Evolutionary conservation across 2,113 vertebrate species (phyloP).

Genomic region (Thoracochromis brauschi): DNA sequence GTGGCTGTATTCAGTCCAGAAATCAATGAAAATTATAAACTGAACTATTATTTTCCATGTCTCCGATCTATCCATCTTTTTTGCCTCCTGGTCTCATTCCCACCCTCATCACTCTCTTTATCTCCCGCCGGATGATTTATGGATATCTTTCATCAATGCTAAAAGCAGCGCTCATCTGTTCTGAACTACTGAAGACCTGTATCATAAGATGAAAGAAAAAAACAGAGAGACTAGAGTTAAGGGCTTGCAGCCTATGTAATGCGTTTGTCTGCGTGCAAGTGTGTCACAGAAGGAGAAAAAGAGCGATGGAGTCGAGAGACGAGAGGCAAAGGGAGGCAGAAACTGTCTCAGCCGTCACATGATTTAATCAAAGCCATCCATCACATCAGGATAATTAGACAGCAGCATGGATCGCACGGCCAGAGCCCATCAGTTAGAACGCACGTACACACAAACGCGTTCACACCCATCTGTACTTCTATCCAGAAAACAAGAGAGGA

Average conservation of each 20-base stretch:
- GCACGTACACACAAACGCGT: background rate
- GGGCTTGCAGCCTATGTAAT: background rate
- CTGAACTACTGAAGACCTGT: conserved; percentile 38
- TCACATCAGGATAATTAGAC: conserved; percentile 64
- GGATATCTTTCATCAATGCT: conserved; percentile 52
- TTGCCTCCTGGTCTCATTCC: background rate
- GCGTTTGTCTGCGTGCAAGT: background rate
- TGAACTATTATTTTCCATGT: background rate
- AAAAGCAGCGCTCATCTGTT: conserved; percentile 52
- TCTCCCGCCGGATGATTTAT: conserved; percentile 42
- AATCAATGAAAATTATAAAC: background rate
- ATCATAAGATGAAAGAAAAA: background rate
- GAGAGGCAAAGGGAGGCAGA: background rate
- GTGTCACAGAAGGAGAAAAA: background rate
- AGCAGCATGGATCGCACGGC: conserved; percentile 49
- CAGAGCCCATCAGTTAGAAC: conserved; percentile 22
- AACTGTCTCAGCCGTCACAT: conserved; percentile 34
- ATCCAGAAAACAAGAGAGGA: background rate
- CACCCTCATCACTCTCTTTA: background rate
- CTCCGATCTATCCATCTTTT: background rate
- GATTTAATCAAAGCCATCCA: conserved; percentile 68
- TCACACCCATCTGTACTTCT: background rate
- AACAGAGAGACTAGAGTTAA: background rate
- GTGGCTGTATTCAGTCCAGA: background rate
- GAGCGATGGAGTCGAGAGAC: background rate